A percentile compares a stretch with the other conserved stretches of the same genome.
phyloP scores from a whole-genome alignment of 2,888 invertebrate species.

The Dioctria rufipes region DNA sequence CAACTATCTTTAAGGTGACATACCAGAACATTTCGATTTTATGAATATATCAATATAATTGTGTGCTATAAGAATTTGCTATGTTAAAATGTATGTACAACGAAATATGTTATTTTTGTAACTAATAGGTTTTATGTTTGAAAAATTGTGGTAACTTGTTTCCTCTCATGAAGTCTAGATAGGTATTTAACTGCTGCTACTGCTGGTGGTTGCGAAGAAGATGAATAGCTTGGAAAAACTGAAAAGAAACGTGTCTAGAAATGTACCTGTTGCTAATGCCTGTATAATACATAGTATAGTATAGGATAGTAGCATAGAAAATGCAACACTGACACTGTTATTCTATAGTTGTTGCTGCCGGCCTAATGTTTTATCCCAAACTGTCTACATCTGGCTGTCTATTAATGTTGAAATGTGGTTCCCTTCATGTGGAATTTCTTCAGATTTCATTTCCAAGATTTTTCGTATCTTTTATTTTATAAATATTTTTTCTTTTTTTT shows the following conservation, averaged over 20 bases:
- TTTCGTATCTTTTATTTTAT: background rate
- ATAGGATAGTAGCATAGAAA: background rate
- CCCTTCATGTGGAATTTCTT: constrained; percentile 36
- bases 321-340: constrained; percentile 2
- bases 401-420: constrained; percentile 41
- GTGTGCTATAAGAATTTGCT: no score
- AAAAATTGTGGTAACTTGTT: background rate
- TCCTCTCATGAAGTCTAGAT: background rate
- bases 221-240: background rate
- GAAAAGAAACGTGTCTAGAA: constrained; percentile 25
- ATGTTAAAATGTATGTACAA: no score
- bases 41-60: background rate
- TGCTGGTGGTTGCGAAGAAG: no score
- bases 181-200: no score
- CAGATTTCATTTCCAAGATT: constrained; percentile 32
- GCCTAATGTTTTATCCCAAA: background rate
- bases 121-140: background rate
- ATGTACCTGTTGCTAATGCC: constrained; percentile 25
- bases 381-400: constrained; percentile 32
- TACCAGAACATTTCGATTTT: constrained; percentile 38
- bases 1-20: constrained; percentile 20
- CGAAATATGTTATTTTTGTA: background rate
- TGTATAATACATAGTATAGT: no score
- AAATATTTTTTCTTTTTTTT: no score
- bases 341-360: background rate